Evolutionary conservation across 2,888 invertebrate genomes (phyloP).

Genomic region (Drosophila mettleri): DNA sequence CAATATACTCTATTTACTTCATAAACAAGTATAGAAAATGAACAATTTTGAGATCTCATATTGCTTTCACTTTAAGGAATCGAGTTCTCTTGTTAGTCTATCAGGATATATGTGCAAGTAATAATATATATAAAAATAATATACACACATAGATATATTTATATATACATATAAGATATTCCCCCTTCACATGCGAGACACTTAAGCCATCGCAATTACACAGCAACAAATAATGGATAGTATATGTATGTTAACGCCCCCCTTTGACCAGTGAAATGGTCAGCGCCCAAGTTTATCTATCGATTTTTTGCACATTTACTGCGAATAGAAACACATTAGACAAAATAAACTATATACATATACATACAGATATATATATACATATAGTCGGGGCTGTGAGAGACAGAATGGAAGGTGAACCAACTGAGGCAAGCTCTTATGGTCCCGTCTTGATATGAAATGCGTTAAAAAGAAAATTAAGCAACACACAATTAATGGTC

Average conservation of each 20-base stretch:
- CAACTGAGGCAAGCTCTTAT: conserved; percentile 15
- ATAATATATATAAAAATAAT: background rate
- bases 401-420: background rate
- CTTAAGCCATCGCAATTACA: conserved; percentile 44
- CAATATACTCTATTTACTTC: background rate
- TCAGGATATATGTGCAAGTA: background rate
- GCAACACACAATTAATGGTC: conserved; percentile 78
- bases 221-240: conserved; percentile 33
- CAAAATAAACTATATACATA: conserved; percentile 40
- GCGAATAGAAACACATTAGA: conserved; percentile 76
- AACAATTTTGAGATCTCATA: background rate
- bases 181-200: background rate
- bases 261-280: conserved; percentile 29
- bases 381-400: conserved; percentile 19
- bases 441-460: conserved; percentile 67
- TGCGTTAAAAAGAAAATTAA: conserved; percentile 81
- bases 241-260: conserved; percentile 27
- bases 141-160: background rate
- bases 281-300: conserved; percentile 47
- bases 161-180: background rate
- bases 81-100: background rate
- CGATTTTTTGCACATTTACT: conserved; percentile 61
- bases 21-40: background rate
- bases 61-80: background rate
- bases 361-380: background rate